Percentiles rank a stretch among this genome's conserved stretches.
Conservation (phyloP, 2,888 invertebrate genomes). For the Serripes groenlandicus region DNA sequence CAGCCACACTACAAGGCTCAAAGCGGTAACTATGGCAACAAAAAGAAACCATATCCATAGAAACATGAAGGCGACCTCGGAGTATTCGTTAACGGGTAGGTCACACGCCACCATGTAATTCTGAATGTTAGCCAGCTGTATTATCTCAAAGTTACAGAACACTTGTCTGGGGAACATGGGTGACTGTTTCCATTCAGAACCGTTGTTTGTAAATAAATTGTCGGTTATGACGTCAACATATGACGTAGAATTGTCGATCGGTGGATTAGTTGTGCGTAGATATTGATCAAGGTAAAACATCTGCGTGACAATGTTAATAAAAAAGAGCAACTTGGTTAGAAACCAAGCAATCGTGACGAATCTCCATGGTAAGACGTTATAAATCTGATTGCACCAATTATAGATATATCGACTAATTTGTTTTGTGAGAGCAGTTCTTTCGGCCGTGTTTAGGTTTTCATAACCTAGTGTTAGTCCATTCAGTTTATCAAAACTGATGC, state of each 20-base stretch:
- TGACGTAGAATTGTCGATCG: conserved; percentile 52
- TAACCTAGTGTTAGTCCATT: conserved; percentile 52
- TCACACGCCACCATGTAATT: conserved; percentile 41
- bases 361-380: conserved; percentile 54
- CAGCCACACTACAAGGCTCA: conserved; percentile 49
- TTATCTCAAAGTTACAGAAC: conserved; percentile 41
- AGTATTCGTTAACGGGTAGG: conserved; percentile 46
- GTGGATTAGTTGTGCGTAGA: conserved; percentile 38
- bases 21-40: conserved; percentile 51
- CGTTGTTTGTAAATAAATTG: conserved; percentile 48
- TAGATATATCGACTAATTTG: conserved; percentile 57
- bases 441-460: conserved; percentile 37
- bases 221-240: conserved; percentile 55
- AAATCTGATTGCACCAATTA: conserved; percentile 52
- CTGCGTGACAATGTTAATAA: conserved; percentile 51
- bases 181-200: conserved; percentile 31
- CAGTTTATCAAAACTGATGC: conserved; percentile 58
- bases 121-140: conserved; percentile 20
- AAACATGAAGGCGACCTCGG: conserved; percentile 52
- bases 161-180: conserved; percentile 43
- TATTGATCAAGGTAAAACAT: conserved; percentile 38
- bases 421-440: conserved; percentile 44
- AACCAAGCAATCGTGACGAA: conserved; percentile 52
- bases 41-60: conserved; percentile 64
- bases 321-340: conserved; percentile 54